These are phyloP conservation scores for Zele albiditarsus DNA, from an alignment of 2,888 invertebrate species.

Conservation along the genomic window DNA sequence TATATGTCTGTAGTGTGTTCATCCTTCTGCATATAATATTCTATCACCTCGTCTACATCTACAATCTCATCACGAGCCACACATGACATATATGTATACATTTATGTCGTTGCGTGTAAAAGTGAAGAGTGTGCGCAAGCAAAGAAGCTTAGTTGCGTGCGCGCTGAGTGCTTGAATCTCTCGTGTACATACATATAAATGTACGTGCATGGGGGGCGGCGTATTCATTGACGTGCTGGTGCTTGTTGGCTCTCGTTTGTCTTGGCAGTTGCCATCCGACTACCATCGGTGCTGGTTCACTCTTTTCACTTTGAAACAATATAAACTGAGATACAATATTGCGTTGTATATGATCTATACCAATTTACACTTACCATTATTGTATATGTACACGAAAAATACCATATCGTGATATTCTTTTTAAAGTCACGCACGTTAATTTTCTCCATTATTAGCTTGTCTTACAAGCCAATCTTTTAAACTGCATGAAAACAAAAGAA, in stretches of 20 bases:
- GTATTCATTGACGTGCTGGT: slow-evolving; percentile 50
- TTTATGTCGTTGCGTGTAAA: slow-evolving; percentile 25
- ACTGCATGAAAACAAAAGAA: slow-evolving; percentile 4
- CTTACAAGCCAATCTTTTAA: slow-evolving; percentile 1
- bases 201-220: slow-evolving; percentile 34
- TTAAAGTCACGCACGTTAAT: not conserved
- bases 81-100: not conserved
- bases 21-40: not conserved
- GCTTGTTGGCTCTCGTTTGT: slow-evolving; percentile 39
- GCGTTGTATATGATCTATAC: not conserved
- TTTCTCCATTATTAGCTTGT: slow-evolving; percentile 1
- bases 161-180: slow-evolving; percentile 9
- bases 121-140: slow-evolving; percentile 1
- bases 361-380: not conserved
- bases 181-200: slow-evolving; percentile 5
- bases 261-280: slow-evolving; percentile 47
- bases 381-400: not conserved
- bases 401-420: not conserved
- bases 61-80: not conserved
- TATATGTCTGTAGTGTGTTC: not conserved
- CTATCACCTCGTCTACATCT: not conserved
- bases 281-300: slow-evolving; percentile 41
- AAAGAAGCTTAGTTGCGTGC: slow-evolving; percentile 1
- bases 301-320: slow-evolving; percentile 5
- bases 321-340: not conserved